Conservation (phyloP, 2,888 invertebrate species). For the Litoditis marina region DNA sequence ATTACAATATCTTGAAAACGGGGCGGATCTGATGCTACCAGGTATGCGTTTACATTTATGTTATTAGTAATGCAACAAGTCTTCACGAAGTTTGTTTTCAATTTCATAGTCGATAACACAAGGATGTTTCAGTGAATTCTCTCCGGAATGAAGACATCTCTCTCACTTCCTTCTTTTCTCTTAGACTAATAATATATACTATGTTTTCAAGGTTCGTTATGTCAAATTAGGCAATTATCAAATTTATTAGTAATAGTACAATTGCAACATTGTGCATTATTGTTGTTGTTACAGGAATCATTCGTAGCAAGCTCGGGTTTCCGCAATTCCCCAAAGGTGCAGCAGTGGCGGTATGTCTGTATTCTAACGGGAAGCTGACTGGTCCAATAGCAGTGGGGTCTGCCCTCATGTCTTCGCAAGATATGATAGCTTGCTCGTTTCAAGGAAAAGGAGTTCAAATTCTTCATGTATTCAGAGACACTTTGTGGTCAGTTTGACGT, state of each 20-base stretch:
- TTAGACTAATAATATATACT: no score
- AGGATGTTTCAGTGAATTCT: no score
- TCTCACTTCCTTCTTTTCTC: no score
- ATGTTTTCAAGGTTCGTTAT: no score
- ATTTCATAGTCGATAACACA: no score
- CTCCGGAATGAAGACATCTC: no score
- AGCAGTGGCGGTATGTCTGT: constrained; percentile 42
- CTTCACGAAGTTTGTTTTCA: no score
- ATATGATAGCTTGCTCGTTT: constrained; percentile 44
- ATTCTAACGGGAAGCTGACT: constrained; percentile 17
- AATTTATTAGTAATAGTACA: no score
- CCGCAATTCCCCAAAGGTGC: constrained; percentile 28
- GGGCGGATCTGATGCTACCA: constrained; percentile 59
- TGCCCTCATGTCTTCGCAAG: constrained; percentile 47
- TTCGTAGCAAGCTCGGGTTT: constrained; percentile 16
- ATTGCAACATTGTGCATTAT: no score
- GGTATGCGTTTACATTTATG: constrained; percentile 27
- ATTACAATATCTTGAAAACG: constrained; percentile 48
- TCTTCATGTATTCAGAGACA: constrained; percentile 49
- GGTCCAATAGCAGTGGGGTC: constrained; percentile 55
- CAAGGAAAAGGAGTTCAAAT: constrained; percentile 52
- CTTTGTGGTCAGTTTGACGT: constrained; percentile 39
- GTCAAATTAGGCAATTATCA: no score
- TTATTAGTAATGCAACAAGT: no score
- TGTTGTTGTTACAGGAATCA: constrained; percentile 24